Evolutionary conservation across 2,888 invertebrate genomes (phyloP).

Genomic region (Gastrophysa polygoni): DNA sequence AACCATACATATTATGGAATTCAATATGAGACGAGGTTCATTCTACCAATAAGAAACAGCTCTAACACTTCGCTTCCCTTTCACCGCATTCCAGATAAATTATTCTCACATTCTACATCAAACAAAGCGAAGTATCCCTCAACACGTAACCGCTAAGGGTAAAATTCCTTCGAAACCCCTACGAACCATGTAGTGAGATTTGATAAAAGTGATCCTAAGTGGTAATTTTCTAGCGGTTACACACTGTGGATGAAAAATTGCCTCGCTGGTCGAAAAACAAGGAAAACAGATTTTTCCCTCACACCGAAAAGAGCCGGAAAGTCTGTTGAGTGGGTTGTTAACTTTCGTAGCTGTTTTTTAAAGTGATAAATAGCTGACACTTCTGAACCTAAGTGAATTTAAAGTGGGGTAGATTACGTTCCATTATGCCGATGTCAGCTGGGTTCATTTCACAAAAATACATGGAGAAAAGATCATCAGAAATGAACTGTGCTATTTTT

Average conservation of each 20-base stretch:
- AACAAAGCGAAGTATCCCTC: constrained; percentile 34
- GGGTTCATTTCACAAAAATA: constrained; percentile 18
- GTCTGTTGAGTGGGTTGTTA: constrained; percentile 35
- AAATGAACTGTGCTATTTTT: no score
- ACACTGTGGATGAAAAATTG: constrained; percentile 52
- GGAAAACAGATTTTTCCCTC: constrained; percentile 26
- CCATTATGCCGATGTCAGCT: constrained; percentile 48
- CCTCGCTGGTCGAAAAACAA: constrained; percentile 40
- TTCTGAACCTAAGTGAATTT: constrained; percentile 56
- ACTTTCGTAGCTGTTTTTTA: constrained; percentile 39
- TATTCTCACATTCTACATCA: constrained; percentile 37
- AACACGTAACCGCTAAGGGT: constrained; percentile 32
- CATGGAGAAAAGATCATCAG: no score
- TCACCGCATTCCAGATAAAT: constrained; percentile 50
- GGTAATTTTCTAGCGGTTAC: constrained; percentile 54
- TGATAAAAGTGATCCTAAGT: constrained; percentile 54
- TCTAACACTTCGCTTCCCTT: constrained; percentile 40
- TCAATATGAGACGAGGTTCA: no score
- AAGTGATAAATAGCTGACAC: constrained; percentile 55
- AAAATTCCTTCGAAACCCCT: constrained; percentile 31
- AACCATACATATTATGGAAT: no score
- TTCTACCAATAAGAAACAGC: constrained; percentile 18
- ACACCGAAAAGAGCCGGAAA: constrained; percentile 32
- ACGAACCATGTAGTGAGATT: constrained; percentile 42
- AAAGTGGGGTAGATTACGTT: constrained; percentile 55